phyloP scores from a whole-genome alignment of 2,797 vertebrate genomes.

The Lophotriccus pileatus region DNA sequence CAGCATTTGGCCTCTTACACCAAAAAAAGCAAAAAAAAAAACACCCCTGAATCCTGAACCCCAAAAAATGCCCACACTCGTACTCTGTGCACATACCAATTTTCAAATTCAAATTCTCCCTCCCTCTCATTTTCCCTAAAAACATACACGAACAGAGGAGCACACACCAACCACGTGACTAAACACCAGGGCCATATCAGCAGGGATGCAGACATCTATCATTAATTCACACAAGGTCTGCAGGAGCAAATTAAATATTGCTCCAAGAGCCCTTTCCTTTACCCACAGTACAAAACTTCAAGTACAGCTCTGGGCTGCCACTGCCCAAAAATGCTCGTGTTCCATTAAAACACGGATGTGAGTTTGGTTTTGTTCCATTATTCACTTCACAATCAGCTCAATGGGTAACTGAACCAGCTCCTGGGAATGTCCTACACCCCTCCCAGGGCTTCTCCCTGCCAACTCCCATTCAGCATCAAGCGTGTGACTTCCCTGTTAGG shows the following conservation, averaged over 20 bases:
- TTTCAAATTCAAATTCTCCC: background rate
- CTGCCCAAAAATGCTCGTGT: background rate
- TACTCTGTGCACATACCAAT: background rate
- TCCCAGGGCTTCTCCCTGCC: background rate
- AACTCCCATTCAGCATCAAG: background rate
- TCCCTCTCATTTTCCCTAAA: background rate
- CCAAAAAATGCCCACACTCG: rapidly evolving
- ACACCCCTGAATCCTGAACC: background rate
- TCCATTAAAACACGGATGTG: rapidly evolving
- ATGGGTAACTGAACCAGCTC: background rate
- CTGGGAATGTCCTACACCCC: background rate
- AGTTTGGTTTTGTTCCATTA: rapidly evolving
- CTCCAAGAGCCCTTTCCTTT: background rate
- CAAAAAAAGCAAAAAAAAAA: background rate
- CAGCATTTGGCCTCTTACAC: background rate
- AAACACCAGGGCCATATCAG: rapidly evolving
- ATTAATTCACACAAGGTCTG: background rate
- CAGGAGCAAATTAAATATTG: background rate
- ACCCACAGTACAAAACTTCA: background rate
- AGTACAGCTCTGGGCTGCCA: background rate
- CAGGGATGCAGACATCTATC: rapidly evolving
- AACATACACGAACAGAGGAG: background rate
- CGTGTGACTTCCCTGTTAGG: background rate
- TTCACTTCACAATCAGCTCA: background rate
- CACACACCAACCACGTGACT: background rate